Evolutionary conservation across 2,888 invertebrate species (phyloP), one percentile per base, ranked within the genome.

Genomic region (Erebia aethiops): DNA sequence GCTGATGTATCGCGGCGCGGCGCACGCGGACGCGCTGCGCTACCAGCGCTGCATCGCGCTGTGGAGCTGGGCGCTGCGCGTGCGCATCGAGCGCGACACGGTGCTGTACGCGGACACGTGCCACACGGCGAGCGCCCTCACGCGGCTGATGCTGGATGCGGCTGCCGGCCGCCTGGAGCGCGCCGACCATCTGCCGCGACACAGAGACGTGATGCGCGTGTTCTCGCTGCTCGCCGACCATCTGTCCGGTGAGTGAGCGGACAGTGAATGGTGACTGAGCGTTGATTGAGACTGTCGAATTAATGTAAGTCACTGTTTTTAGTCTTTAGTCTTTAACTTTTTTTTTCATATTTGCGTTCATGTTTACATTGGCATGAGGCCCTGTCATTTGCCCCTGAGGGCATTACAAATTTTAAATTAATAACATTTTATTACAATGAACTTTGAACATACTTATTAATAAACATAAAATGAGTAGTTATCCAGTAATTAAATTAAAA

Each of bases 1-100:
- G 62, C 90, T 96, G 74, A 96, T 96, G 94, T 96, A 95, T 86
- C 91, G 96, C 74, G 97, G 96, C 68, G 96, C 96, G 1, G 94
- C 96, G 0, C 96, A 96, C 87, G 96, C 96, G 7, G 96, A 96
- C 84, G 94, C 95, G 41, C 88, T 95, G 82, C 94, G 96, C 69
- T 96, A 97, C 87, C 97, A 97, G 87, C 94, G 96, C 75, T 98
- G 98, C 89, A 96, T 98, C 75, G 97, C 97, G 86, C 94, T 98
- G 70, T 98, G 98, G 98, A 94, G 95, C 73, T 95, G 97, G 88
- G 96, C 97, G 67, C 94, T 98, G 70, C 95, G 97, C 86, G 95
- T 98, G 74, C 95, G 98, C 76, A 95, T 98, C 16, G 94, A 95
- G 80, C 96, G 96, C 84, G 97, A 97, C 91, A 95, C 97, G 67